phyloP scores from a whole-genome alignment of 2,888 invertebrate genomes.

The Fragum sueziense region DNA sequence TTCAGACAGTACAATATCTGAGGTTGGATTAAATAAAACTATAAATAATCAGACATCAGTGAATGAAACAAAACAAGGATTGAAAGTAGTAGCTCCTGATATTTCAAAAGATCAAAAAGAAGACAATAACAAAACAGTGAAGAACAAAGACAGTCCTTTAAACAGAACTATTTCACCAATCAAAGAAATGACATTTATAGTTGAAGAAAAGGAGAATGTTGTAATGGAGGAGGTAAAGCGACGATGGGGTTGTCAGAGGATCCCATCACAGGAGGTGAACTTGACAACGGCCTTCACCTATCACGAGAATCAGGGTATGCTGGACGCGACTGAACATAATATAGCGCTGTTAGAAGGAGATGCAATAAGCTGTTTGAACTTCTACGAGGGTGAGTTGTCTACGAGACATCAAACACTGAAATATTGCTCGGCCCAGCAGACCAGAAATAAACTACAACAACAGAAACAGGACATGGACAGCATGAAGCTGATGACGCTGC shows the following conservation, averaged over 20 bases:
- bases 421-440: background rate
- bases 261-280: constrained; percentile 33
- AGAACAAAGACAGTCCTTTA: background rate
- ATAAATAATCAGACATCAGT: background rate
- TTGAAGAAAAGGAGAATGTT: constrained; percentile 8
- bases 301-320: background rate
- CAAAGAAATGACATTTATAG: background rate
- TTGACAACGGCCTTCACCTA: constrained; percentile 33
- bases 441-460: background rate
- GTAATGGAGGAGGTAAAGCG: constrained; percentile 25
- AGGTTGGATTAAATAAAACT: no score
- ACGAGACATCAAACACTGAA: constrained; percentile 10
- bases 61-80: background rate
- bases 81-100: background rate
- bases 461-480: constrained; percentile 16
- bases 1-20: no score
- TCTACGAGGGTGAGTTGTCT: constrained; percentile 24
- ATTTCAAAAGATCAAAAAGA: background rate
- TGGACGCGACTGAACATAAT: background rate
- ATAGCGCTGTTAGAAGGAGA: constrained; percentile 35
- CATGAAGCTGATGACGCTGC: constrained; percentile 5
- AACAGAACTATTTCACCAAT: background rate
- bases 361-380: constrained; percentile 21
- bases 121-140: background rate
- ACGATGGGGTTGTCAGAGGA: constrained; percentile 24